phyloP scores from a whole-genome alignment of 2,888 invertebrate genomes.

The Leptinotarsa juncta region DNA sequence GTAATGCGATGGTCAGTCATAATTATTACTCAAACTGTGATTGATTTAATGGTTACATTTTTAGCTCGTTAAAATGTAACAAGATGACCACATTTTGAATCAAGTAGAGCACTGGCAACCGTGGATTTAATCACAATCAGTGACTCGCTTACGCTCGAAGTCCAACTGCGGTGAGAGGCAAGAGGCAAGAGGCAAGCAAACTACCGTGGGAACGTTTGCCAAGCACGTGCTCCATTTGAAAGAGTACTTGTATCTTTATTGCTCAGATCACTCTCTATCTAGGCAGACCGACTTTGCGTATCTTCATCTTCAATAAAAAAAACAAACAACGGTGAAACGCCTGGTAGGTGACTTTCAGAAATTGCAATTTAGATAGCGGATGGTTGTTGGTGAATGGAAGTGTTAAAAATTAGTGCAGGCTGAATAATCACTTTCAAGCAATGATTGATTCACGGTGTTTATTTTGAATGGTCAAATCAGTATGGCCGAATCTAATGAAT shows the following conservation, averaged over 20 bases:
- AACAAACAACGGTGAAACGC: conserved; percentile 37
- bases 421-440: not conserved
- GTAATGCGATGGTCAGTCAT: too few relatives aligned
- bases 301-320: conserved; percentile 37
- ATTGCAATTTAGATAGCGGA: not conserved
- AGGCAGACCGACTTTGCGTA: conserved; percentile 28
- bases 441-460: too few relatives aligned
- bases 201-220: conserved; percentile 66
- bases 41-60: too few relatives aligned
- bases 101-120: conserved; percentile 13
- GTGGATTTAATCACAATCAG: conserved; percentile 45
- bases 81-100: too few relatives aligned
- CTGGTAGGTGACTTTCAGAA: conserved; percentile 7
- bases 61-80: too few relatives aligned
- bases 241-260: conserved; percentile 40
- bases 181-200: conserved; percentile 51
- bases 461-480: too few relatives aligned
- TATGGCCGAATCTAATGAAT: too few relatives aligned
- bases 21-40: too few relatives aligned
- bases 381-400: not conserved
- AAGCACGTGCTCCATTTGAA: conserved; percentile 62
- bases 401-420: not conserved
- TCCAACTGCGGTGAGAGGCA: conserved; percentile 31
- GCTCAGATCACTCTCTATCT: conserved; percentile 26
- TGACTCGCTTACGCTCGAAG: conserved; percentile 48